Percentiles rank a stretch among this genome's conserved stretches.
Evolutionary conservation across 2,888 invertebrate species (phyloP).

Genomic region (Ischnus inquisitorius): DNA sequence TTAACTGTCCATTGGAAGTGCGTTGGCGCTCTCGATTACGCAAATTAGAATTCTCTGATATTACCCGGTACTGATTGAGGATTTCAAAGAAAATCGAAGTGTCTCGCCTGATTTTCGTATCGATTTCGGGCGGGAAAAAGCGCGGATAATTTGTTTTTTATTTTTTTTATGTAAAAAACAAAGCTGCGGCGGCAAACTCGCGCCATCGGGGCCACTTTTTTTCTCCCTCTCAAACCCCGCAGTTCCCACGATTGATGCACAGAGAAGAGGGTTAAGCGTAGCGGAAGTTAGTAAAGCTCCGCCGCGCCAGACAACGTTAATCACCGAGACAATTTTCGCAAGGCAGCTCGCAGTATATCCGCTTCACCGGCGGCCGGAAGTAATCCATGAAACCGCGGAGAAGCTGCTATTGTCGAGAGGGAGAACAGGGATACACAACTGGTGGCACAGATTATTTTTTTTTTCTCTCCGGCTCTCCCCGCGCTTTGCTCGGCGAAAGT

Average conservation of each 20-base stretch:
- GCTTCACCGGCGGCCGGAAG: conserved; percentile 55
- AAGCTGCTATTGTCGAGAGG: conserved; percentile 1
- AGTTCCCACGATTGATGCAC: conserved; percentile 1
- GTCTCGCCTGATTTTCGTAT: conserved; percentile 49
- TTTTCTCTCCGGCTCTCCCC: too few relatives aligned
- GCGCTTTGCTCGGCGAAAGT: too few relatives aligned
- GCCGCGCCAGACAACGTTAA: conserved; percentile 41
- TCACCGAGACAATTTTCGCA: conserved; percentile 58
- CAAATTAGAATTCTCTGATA: neutral
- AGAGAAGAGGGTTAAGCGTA: neutral
- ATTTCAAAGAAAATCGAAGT: conserved; percentile 32
- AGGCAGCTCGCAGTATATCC: conserved; percentile 46
- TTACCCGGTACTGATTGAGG: too few relatives aligned
- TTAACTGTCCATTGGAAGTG: neutral
- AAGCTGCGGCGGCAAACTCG: neutral
- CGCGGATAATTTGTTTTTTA: too few relatives aligned
- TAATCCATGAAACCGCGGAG: conserved; percentile 56
- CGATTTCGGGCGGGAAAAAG: conserved; percentile 35
- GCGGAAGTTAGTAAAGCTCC: conserved; percentile 35
- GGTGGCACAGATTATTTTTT: neutral
- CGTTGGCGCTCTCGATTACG: neutral
- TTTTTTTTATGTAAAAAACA: too few relatives aligned
- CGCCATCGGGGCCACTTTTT: neutral
- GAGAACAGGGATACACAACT: neutral
- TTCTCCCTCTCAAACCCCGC: neutral